Base-by-base conservation (phyloP, 2,113 vertebrate species). In the Cebidichthys violaceus region DNA sequence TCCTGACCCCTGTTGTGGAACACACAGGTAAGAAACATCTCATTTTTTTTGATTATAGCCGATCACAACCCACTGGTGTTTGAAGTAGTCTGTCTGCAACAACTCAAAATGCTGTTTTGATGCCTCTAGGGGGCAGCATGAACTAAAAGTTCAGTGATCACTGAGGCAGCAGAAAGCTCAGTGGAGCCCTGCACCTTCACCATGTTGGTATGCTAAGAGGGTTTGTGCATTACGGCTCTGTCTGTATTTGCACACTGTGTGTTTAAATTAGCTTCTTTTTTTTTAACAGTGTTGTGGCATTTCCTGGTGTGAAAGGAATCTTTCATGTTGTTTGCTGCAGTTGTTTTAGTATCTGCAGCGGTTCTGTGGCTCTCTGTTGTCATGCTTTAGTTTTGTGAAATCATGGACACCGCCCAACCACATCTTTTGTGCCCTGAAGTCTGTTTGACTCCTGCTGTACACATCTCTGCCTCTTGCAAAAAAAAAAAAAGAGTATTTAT, bases 121-220 rank as follows among this genome's bases (percentile, higher is more conserved):
- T 13, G n/a, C 86, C 94, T 91, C 89, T 85, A 94, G 95, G 93
- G 92, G 95, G 94, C 94, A 94, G 89, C 90, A 90, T 83, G 68
- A 80, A 45, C 90, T 84, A 57, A 92, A 80, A 14, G 15, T 82
- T 83, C 54, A 69, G 29, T 72, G 14, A 9, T 35, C 43, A 35
- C 18, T 41, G 14, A 62, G n/a, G 71, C 41, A 29, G 52, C 24
- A 73, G 29, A 75, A 35, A 33, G 65, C 70, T 75, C 15, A 37
- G 69, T 66, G 47, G 64, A 57, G 37, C 35, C 22, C 57, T 45
- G 43, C 47, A 79, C 67, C 68, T 65, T 61, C n/a, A 20, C 4
- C n/a, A 2, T 81, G 62, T 75, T 54, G 31, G n/a, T 72, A 72
- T 39, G 68, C 31, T 13, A 11, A 39, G 33, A 41, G 27, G 55